Percentiles rank a stretch among this genome's conserved stretches.
phyloP scores from a whole-genome alignment of 2,888 invertebrate genomes.

The Oscheius sp. region DNA sequence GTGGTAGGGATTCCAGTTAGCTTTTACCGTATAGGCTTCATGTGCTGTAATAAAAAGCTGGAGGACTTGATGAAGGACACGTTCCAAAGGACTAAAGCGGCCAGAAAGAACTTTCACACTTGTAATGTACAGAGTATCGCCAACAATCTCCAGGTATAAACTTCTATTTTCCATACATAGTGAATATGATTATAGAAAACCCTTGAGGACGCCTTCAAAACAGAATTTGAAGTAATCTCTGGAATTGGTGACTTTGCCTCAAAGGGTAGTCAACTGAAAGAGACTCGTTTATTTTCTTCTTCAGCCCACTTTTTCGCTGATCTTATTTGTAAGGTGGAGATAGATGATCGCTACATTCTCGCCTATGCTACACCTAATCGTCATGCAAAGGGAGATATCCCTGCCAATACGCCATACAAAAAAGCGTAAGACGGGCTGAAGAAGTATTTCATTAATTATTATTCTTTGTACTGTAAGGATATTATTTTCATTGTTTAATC shows the following conservation, averaged over 20 bases:
- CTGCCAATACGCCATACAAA: conserved; percentile 30
- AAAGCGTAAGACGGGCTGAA: too few relatives aligned
- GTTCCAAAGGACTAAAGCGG: conserved; percentile 28
- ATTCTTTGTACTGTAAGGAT: too few relatives aligned
- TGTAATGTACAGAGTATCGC: conserved; percentile 65
- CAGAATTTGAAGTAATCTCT: conserved; percentile 62
- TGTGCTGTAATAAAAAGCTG: conserved; percentile 67
- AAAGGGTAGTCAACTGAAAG: neutral
- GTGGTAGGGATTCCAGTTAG: conserved; percentile 36
- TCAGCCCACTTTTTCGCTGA: conserved; percentile 60
- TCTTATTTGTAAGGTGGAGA: conserved; percentile 58
- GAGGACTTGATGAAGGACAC: conserved; percentile 62
- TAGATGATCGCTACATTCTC: conserved; percentile 48
- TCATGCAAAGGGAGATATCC: conserved; percentile 2
- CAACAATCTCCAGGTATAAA: conserved; percentile 49
- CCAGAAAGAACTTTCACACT: conserved; percentile 36
- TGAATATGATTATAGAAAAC: conserved; percentile 25
- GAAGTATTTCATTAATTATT: too few relatives aligned
- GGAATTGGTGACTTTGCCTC: conserved; percentile 45
- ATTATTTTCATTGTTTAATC: too few relatives aligned
- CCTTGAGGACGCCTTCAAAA: conserved; percentile 52
- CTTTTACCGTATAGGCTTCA: conserved; percentile 49
- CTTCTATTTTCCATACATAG: neutral
- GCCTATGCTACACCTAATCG: conserved; percentile 58
- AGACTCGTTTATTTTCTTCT: conserved; percentile 50